Conservation (phyloP, 2,113 vertebrate genomes). For the Tetraodon nigroviridis region DNA sequence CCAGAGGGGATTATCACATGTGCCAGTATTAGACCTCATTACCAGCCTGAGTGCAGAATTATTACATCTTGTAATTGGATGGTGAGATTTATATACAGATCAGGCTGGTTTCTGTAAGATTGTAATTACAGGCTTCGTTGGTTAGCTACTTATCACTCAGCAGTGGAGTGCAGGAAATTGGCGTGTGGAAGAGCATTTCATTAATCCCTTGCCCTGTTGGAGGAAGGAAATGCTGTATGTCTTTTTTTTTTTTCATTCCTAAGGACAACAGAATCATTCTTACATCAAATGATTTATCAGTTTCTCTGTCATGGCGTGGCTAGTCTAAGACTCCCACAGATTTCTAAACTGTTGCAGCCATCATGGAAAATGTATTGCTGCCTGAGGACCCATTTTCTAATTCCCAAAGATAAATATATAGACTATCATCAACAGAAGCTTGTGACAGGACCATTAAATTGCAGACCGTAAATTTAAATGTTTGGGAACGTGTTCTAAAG, state of each 20-base stretch:
- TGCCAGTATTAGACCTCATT: slow-evolving; percentile 99
- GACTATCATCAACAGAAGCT: not conserved
- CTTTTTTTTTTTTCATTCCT: slow-evolving; percentile 84
- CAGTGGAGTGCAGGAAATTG: slow-evolving; percentile 96
- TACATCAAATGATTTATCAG: slow-evolving; percentile 94
- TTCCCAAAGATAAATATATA: no score
- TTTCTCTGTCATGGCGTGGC: slow-evolving; percentile 35
- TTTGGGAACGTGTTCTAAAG: no score
- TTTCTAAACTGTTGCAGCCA: slow-evolving; percentile 85
- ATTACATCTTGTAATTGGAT: slow-evolving; percentile 99
- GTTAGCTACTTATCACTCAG: slow-evolving; percentile 93
- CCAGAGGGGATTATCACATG: slow-evolving; percentile 99
- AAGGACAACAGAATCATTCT: slow-evolving; percentile 93
- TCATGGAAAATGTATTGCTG: slow-evolving; percentile 78
- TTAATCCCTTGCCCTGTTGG: slow-evolving; percentile 96
- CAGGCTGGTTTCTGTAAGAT: slow-evolving; percentile 84
- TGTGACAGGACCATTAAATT: no score
- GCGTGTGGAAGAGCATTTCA: slow-evolving; percentile 98
- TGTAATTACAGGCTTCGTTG: slow-evolving; percentile 88
- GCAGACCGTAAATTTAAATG: no score
- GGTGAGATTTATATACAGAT: slow-evolving; percentile 97
- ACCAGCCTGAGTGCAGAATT: slow-evolving; percentile 99
- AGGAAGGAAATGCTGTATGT: slow-evolving; percentile 89
- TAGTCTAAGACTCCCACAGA: slow-evolving; percentile 80
- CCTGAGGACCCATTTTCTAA: slow-evolving; percentile 70